phyloP scores from a whole-genome alignment of 2,888 invertebrate genomes.

The Teleiodes luculella region DNA sequence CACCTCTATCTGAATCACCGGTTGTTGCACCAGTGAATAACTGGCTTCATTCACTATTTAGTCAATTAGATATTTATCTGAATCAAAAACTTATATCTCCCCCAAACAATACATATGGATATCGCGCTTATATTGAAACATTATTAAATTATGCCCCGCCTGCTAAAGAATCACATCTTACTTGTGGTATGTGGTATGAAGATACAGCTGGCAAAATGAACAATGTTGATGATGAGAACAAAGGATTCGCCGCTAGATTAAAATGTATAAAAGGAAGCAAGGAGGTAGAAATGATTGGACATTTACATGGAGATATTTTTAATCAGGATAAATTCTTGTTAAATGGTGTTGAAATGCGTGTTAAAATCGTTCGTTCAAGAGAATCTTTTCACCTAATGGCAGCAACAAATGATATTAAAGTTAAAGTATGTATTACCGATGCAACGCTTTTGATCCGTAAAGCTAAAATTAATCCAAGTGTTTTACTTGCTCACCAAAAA shows the following conservation, averaged over 20 bases:
- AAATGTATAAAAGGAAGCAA: conserved; percentile 20
- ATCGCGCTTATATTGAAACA: conserved; percentile 31
- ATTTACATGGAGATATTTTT: conserved; percentile 26
- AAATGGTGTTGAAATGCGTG: conserved; percentile 26
- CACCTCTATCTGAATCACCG: conserved; percentile 14
- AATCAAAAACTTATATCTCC: conserved; percentile 34
- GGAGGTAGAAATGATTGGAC: conserved; percentile 28
- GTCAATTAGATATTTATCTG: conserved; percentile 28
- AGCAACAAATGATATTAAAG: conserved; percentile 14
- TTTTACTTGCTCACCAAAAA: not conserved
- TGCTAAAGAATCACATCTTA: conserved; percentile 29
- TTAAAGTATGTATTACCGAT: conserved; percentile 21
- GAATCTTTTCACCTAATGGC: conserved; percentile 18
- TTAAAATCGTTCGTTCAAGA: conserved; percentile 19
- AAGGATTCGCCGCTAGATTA: conserved; percentile 23
- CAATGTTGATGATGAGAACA: conserved; percentile 16
- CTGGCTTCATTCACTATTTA: conserved; percentile 34
- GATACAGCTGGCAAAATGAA: conserved; percentile 21
- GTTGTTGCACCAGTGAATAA: conserved; percentile 32
- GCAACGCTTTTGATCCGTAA: conserved; percentile 18
- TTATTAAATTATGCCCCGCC: conserved; percentile 29
- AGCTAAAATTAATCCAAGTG: not conserved
- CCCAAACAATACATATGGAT: conserved; percentile 30
- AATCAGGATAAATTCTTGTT: conserved; percentile 26
- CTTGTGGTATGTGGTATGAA: conserved; percentile 28